Evolutionary conservation across 2,888 invertebrate genomes (phyloP).

Genomic region (Eugnorisma glareosa): DNA sequence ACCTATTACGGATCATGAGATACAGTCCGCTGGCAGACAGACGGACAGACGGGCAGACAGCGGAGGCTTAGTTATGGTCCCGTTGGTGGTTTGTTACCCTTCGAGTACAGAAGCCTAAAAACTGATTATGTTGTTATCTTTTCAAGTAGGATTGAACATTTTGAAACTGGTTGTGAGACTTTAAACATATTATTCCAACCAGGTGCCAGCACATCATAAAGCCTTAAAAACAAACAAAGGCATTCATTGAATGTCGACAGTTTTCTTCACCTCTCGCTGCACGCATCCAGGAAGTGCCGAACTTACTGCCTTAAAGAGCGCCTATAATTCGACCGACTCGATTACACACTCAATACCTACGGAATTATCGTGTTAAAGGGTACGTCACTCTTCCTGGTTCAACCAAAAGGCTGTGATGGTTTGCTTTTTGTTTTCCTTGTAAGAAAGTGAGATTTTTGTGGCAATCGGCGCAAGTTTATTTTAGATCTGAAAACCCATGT

Average conservation of each 20-base stretch:
- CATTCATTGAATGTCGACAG: constrained; percentile 20
- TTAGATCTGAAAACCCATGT: too few species aligned
- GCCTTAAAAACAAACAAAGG: constrained; percentile 39
- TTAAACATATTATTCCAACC: neutral
- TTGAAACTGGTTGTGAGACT: neutral
- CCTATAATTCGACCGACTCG: constrained; percentile 9
- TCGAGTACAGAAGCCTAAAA: too few species aligned
- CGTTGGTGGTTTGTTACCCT: too few species aligned
- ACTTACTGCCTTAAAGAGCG: constrained; percentile 31
- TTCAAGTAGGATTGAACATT: too few species aligned
- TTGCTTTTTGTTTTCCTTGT: neutral
- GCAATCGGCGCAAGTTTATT: neutral
- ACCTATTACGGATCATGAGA: too few species aligned
- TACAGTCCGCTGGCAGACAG: too few species aligned
- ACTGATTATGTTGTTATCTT: too few species aligned
- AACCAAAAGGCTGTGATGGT: neutral
- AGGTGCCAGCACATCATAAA: constrained; percentile 1
- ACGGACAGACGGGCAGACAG: too few species aligned
- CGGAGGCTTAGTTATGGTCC: too few species aligned
- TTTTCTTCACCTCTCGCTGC: constrained; percentile 37
- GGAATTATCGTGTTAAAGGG: constrained; percentile 21
- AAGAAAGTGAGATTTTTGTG: neutral
- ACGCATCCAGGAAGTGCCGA: constrained; percentile 38
- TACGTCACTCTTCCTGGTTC: constrained; percentile 49
- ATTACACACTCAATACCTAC: constrained; percentile 10